These are phyloP conservation scores for Cheracebus regulus DNA, from an alignment of 2,797 vertebrate species.

Conservation along the genomic window DNA sequence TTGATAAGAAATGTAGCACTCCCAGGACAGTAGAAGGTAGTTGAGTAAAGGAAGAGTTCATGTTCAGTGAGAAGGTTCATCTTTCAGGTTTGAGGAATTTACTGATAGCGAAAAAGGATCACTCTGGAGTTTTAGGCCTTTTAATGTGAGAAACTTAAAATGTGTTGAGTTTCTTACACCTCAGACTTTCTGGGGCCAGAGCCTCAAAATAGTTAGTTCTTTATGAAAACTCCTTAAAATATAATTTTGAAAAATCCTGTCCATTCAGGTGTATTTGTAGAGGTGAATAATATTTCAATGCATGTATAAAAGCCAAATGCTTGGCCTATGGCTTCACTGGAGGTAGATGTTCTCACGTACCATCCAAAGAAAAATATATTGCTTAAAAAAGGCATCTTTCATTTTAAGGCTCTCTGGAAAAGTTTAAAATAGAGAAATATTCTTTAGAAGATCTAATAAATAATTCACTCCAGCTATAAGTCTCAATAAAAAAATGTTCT, in stretches of 20 bases:
- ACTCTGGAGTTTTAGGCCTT: background rate
- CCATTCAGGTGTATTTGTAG: slow-evolving; percentile 48
- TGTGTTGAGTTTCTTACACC: slow-evolving; percentile 5
- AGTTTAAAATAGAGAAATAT: slow-evolving; percentile 76
- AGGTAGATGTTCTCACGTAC: background rate
- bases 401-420: slow-evolving; percentile 69
- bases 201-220: slow-evolving; percentile 48
- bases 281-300: slow-evolving; percentile 69
- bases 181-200: slow-evolving; percentile 28
- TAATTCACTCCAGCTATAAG: slow-evolving; percentile 75
- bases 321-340: slow-evolving; percentile 49
- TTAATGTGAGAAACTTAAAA: slow-evolving; percentile 25
- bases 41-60: background rate
- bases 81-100: background rate
- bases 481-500: slow-evolving; percentile 54
- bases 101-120: background rate
- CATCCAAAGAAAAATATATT: slow-evolving; percentile 61
- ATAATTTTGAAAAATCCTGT: slow-evolving; percentile 44
- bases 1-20: background rate
- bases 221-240: slow-evolving; percentile 63
- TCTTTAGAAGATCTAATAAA: slow-evolving; percentile 75
- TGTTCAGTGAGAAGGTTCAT: background rate
- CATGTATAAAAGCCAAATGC: slow-evolving; percentile 54
- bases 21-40: background rate
- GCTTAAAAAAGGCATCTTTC: slow-evolving; percentile 66